phyloP scores from a whole-genome alignment of 35 echinoderm and acorn worm species.

The Ptychodera flava region DNA sequence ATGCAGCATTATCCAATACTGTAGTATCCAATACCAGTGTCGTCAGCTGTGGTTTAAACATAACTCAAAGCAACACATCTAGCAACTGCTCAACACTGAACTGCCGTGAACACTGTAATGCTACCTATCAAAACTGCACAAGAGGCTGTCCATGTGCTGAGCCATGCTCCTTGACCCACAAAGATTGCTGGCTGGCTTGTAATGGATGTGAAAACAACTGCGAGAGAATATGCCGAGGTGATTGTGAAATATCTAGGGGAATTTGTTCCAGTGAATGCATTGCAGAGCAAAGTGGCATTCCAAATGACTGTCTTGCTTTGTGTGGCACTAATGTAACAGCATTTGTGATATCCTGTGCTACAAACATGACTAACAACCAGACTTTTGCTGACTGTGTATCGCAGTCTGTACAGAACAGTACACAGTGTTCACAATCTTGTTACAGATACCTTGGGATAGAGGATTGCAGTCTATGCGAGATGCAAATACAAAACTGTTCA shows the following conservation, averaged over 20 bases:
- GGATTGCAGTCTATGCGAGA: constrained; percentile 15
- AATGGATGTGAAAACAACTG: constrained; percentile 18
- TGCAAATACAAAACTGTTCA: not conserved
- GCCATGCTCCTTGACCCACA: constrained; percentile 9
- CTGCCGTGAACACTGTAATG: constrained; percentile 21
- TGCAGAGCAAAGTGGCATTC: too few species aligned
- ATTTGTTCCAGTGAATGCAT: too few species aligned
- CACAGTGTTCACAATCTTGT: not conserved
- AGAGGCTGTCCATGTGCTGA: constrained; percentile 43
- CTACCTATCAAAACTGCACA: constrained; percentile 9
- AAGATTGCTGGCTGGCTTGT: constrained; percentile 23
- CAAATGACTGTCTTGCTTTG: too few species aligned
- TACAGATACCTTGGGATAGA: not conserved
- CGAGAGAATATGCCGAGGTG: not conserved
- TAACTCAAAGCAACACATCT: not conserved
- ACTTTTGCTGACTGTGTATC: too few species aligned
- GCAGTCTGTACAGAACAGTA: not conserved
- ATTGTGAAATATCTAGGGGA: constrained; percentile 10
- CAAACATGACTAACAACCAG: constrained; percentile 1
- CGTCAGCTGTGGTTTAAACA: too few species aligned
- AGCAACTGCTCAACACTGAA: not conserved
- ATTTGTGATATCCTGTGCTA: too few species aligned
- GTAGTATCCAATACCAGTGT: too few species aligned
- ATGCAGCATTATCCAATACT: not conserved
- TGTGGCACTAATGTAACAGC: too few species aligned